Conservation (phyloP, 2,888 invertebrate genomes). For the Prosapia bicincta region DNA sequence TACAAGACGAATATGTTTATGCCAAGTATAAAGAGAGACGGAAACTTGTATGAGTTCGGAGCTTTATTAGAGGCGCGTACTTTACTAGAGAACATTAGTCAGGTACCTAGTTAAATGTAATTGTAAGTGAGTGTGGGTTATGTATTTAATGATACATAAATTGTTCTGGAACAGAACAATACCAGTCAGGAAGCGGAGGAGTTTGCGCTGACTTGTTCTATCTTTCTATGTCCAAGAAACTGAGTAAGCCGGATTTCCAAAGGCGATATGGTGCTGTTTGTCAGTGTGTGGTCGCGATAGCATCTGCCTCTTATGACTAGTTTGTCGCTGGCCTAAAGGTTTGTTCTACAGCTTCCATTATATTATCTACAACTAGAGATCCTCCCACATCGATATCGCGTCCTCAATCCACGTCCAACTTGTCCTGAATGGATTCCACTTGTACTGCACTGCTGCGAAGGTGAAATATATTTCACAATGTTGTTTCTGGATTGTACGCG, state of each 20-base stretch:
- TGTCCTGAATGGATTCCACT: not conserved
- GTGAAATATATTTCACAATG: too few relatives aligned
- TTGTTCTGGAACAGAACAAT: not conserved
- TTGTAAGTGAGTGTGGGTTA: not conserved
- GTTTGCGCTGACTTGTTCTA: not conserved
- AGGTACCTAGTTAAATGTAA: not conserved
- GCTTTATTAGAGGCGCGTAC: too few relatives aligned
- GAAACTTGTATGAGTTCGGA: too few relatives aligned
- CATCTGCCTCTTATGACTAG: not conserved
- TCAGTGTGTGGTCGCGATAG: not conserved
- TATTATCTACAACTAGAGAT: not conserved
- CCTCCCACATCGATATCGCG: not conserved
- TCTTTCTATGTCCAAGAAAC: not conserved
- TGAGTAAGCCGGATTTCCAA: not conserved
- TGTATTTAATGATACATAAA: not conserved
- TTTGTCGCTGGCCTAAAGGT: not conserved
- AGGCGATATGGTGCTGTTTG: not conserved
- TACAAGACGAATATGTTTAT: too few relatives aligned
- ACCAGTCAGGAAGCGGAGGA: not conserved
- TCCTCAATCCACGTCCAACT: not conserved
- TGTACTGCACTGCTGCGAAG: too few relatives aligned
- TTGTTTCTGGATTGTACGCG: too few relatives aligned
- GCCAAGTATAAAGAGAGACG: too few relatives aligned
- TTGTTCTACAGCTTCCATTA: not conserved
- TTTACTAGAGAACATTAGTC: too few relatives aligned